Conservation (phyloP, 2,113 vertebrate genomes). For the Salvelinus alpinus region DNA sequence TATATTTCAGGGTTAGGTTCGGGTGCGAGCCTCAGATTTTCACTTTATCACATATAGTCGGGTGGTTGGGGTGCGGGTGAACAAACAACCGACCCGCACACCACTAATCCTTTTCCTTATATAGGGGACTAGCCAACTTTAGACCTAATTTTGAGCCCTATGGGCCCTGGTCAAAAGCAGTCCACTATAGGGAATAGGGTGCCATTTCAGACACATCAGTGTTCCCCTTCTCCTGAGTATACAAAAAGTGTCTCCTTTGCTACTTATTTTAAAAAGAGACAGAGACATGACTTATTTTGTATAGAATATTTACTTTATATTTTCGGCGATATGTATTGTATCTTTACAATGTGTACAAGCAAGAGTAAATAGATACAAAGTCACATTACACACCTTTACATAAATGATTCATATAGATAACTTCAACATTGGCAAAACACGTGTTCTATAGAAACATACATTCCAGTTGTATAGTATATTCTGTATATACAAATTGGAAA, state of each 20-base stretch:
- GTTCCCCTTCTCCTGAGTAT: neutral
- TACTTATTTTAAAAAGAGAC: neutral
- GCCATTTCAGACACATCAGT: neutral
- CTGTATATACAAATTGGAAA: neutral
- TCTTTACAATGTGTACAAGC: conserved; percentile 38
- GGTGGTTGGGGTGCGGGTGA: too few species aligned
- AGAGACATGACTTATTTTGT: neutral
- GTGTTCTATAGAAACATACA: neutral
- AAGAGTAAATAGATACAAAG: conserved; percentile 29
- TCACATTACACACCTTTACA: conserved; percentile 47
- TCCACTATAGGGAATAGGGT: too few species aligned
- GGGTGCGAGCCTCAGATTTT: too few species aligned
- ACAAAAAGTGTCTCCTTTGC: neutral
- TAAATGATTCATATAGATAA: conserved; percentile 50
- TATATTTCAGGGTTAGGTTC: too few species aligned
- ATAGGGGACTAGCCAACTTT: too few species aligned
- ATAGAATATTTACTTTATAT: neutral
- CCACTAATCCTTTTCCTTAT: too few species aligned
- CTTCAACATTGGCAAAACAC: neutral
- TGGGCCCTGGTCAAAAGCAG: too few species aligned
- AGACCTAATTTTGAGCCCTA: too few species aligned
- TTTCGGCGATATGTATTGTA: conserved; percentile 29
- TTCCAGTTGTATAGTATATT: neutral
- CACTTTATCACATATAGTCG: too few species aligned
- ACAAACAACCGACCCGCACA: too few species aligned